A percentile compares a stretch with the other conserved stretches of the same genome.
Conservation (phyloP, 2,888 invertebrate species). For the Caenorhabditis zanzibari region DNA sequence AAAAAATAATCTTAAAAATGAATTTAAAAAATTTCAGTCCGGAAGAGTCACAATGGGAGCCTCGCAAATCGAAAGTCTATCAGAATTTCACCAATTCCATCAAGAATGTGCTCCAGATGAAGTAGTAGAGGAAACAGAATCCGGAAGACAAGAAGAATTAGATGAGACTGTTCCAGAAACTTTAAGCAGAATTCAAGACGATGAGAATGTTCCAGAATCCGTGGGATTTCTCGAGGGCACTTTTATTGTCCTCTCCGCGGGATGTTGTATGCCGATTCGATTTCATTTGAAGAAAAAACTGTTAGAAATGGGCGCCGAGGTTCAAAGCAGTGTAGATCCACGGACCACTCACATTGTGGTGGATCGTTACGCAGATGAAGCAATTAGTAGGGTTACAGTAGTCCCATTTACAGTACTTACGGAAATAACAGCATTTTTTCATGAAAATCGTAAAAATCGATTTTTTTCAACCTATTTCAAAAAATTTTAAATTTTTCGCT, state of each 20-base stretch:
- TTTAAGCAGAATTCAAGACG: constrained; percentile 14
- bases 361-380: constrained; percentile 60
- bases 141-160: background rate
- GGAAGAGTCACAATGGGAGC: constrained; percentile 33
- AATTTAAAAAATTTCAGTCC: constrained; percentile 8
- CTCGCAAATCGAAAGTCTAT: constrained; percentile 16
- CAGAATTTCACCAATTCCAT: constrained; percentile 40
- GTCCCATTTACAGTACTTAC: no score
- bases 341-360: constrained; percentile 60
- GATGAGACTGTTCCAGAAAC: constrained; percentile 19
- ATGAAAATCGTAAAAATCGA: no score
- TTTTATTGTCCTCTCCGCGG: constrained; percentile 51
- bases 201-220: constrained; percentile 55
- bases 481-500: no score
- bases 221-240: constrained; percentile 25
- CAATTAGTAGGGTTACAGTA: no score
- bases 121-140: background rate
- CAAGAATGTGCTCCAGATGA: constrained; percentile 37
- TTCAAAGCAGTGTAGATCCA: constrained; percentile 37
- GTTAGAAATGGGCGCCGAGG: constrained; percentile 43
- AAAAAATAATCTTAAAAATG: background rate
- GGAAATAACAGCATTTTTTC: no score
- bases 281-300: constrained; percentile 44
- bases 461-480: no score
- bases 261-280: constrained; percentile 58